phyloP scores from a whole-genome alignment of 2,113 vertebrate species.

The Phyllostomus discolor region DNA sequence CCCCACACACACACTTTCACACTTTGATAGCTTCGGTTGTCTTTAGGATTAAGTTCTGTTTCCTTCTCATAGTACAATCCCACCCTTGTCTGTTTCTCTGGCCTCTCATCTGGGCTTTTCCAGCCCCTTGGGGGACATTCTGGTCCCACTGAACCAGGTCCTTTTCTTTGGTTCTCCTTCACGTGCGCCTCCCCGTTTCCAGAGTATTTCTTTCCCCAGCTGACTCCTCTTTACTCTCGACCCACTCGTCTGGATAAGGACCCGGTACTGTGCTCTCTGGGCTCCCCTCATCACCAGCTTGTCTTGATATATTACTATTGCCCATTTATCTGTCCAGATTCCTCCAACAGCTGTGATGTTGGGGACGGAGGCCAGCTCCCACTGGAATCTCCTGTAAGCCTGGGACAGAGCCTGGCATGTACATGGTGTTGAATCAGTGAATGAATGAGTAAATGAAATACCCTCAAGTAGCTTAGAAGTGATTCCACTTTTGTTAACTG shows the following conservation, averaged over 20 bases:
- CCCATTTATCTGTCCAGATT: not conserved
- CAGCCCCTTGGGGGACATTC: not conserved
- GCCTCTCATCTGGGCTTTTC: not conserved
- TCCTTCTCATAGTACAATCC: not conserved
- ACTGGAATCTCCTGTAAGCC: not conserved
- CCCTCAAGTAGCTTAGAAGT: not conserved
- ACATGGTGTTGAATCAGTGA: not conserved
- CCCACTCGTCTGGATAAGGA: not conserved
- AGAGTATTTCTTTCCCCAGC: not conserved
- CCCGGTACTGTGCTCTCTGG: not conserved
- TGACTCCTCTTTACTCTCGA: not conserved
- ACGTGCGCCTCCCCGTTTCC: not conserved
- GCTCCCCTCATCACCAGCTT: not conserved
- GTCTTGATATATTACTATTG: not conserved
- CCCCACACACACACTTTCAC: no score
- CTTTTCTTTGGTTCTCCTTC: not conserved
- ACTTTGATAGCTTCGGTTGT: not conserved
- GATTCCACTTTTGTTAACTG: not conserved
- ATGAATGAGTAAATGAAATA: not conserved
- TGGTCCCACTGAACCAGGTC: fast-evolving
- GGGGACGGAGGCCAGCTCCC: not conserved
- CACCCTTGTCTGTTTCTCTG: not conserved
- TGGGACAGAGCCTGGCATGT: not conserved
- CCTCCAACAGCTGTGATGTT: not conserved
- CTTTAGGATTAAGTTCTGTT: not conserved